Conservation (phyloP, 2,797 vertebrate species). For the Urosaurus nigricauda region DNA sequence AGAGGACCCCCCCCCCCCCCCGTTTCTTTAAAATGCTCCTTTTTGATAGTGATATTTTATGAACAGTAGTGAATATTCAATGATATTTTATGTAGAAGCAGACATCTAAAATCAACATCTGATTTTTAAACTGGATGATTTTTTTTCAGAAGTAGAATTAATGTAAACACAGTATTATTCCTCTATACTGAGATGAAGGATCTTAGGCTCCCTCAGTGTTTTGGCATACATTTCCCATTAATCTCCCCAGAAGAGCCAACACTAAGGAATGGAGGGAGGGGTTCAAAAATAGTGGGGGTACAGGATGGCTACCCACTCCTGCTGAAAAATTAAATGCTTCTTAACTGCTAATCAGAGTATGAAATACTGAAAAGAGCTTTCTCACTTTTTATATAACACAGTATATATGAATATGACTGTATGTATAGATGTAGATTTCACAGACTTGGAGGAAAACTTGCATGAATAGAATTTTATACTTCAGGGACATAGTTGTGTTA, state of each 20-base stretch:
- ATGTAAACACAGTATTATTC: neutral
- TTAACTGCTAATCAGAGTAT: neutral
- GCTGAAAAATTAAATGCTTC: neutral
- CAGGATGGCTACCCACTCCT: too few relatives aligned
- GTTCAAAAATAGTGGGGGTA: too few relatives aligned
- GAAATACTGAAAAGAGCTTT: neutral
- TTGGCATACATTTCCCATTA: neutral
- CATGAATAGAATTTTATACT: too few relatives aligned
- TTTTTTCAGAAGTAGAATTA: neutral
- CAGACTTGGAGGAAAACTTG: too few relatives aligned
- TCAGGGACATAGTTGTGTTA: too few relatives aligned
- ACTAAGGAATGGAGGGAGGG: neutral
- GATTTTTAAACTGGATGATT: neutral
- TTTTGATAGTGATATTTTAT: neutral
- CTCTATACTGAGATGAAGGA: too few relatives aligned
- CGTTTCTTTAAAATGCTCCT: neutral
- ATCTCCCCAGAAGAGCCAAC: neutral
- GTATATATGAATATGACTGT: neutral
- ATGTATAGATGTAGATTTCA: too few relatives aligned
- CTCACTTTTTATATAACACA: neutral
- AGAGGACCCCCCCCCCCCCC: neutral
- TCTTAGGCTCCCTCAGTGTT: neutral
- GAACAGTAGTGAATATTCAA: neutral
- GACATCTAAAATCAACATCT: neutral
- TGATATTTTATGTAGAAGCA: neutral